Conservation (phyloP, 2,113 vertebrate genomes). For the Drymodes brunneopygia region DNA sequence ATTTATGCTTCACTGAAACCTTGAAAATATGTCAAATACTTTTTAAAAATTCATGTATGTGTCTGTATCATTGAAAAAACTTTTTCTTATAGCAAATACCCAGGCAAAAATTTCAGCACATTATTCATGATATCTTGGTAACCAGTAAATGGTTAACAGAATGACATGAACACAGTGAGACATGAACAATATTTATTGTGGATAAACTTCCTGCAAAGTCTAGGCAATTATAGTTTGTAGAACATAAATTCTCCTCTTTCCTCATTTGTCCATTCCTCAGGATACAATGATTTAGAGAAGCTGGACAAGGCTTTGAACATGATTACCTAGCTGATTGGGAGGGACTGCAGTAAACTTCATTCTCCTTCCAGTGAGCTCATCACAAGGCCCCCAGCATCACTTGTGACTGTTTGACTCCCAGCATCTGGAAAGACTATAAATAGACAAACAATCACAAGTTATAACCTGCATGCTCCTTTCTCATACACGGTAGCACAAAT, state of each 20-base stretch:
- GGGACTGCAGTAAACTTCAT: background rate
- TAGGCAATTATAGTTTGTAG: background rate
- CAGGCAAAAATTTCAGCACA: background rate
- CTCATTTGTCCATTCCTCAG: background rate
- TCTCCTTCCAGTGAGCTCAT: background rate
- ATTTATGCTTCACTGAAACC: background rate
- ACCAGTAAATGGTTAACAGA: background rate
- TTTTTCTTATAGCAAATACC: background rate
- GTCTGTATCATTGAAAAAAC: background rate
- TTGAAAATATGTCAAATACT: background rate
- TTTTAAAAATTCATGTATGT: background rate
- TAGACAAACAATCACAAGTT: background rate
- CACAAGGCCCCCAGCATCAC: background rate
- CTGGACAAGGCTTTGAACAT: background rate
- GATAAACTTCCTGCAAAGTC: background rate
- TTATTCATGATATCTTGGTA: background rate
- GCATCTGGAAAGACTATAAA: conserved; percentile 15
- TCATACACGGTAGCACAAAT: background rate
- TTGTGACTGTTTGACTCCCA: conserved; percentile 5
- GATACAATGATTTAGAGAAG: background rate
- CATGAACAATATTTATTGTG: background rate
- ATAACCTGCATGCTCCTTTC: background rate
- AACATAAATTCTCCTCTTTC: background rate
- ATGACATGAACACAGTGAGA: background rate
- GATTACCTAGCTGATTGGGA: background rate